Base-by-base conservation (phyloP, 2,888 invertebrate genomes). In the Cephus sareptanus region DNA sequence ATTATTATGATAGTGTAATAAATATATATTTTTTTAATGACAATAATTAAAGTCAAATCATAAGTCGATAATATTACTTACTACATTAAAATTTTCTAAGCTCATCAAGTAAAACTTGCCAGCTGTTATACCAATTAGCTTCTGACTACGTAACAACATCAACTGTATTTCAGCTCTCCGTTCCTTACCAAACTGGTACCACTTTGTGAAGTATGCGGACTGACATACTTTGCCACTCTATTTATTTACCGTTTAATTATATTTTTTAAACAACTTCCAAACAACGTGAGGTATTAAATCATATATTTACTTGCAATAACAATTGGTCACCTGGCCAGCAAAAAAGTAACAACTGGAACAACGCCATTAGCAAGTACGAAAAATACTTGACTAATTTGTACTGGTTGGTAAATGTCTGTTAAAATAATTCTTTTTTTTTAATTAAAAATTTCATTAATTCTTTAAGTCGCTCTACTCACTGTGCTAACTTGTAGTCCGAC, bases 271-370 rank as follows among this genome's bases (percentile, higher is more conserved):
- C 6, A 40, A 56, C 4, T 56, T 6, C 0, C 40, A 56, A 56
- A 23, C 23, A 56, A 56, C 23, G 15, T 9, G 40, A 15, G 23
- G 6, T 56, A 56, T 23, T 23, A 56, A 56, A 56, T 56, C 23
- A 56, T 56, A 15, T 9, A 56, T 56, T 71, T 83, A 84, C 89
- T 84, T 88, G 82, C 34, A 70, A 77, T 23, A 88, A 85, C 74
- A 89, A 34, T 76, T 85, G 79, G 68, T 88, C 89, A 31, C 89
- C 87, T 3, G 89, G 88, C 81, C 87, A 85, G 77, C 87, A 89
- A 76, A 88, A 89, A 3, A 89, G 79, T 11, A 89, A 73, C 23
- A 89, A 80, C 82, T 89, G 89, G 79, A 84, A 88, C 69, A 89
- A 81, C 34, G 89, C 86, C 86, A 89, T 86, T 35, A 85, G n/a